Base-by-base conservation (phyloP, 1,140 invertebrate species). In the Drosophila pruinosa region DNA sequence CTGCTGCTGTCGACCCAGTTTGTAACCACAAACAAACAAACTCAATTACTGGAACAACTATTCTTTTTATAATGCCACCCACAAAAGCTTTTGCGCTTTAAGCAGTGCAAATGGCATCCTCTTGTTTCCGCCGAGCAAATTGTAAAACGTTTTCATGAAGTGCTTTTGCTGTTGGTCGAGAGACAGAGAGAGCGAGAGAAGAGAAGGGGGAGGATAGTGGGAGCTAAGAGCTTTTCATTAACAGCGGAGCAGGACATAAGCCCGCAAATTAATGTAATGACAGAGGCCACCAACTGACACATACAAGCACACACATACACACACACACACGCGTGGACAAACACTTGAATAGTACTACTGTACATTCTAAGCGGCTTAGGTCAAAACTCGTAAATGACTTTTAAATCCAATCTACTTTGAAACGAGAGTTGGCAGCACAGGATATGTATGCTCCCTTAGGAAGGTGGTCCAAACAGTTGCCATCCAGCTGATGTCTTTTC, bases 311-410 rank as follows among this genome's bases (percentile, higher is more conserved):
- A 54, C 6, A 59, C n/a, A 39, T 7, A 31, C 22, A 52, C 24
- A 50, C 0, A 43, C 14, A 15, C 24, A 34, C 45, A 21, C n/a
- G 47, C 38, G 43, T 6, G 31, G 39, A 63, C 56, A 67, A 54
- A 58, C 65, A 80, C 57, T 69, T 61, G 43, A 34, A 59, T 50
- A 38, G 19, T 8, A 36, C 21, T 17, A 21, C n/a, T 53, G n/a
- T 12, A 50, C 56, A 75, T 67, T 53, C 47, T 88, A 88, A 88
- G 82, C 59, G 43, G 82, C 70, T 86, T 88, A 86, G 81, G 62
- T 75, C 54, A 74, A 71, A 75, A 65, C 74, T 86, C 65, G 70
- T 53, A 81, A 88, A 78, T 81, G 82, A 82, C 74, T 86, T 77
- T 86, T 48, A 78, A 78, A 88, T 75, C 65, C 78, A 75, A 86